Base-by-base conservation (phyloP, 2,113 vertebrate species). In the Propithecus coquereli region DNA sequence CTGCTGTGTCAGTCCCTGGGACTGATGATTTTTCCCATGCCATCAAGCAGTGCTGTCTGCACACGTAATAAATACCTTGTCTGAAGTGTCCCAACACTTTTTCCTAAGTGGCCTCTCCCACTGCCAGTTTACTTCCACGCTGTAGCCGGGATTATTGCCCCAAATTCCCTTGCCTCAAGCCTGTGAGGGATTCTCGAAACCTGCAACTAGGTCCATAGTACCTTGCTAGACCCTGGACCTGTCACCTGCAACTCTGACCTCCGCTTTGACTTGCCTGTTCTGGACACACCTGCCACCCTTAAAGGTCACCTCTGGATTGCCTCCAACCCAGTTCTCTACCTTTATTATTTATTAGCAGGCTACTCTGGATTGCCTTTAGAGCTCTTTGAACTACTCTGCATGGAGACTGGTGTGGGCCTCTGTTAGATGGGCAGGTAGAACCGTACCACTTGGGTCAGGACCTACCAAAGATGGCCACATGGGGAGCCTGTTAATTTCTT, bases 31-130 rank as follows among this genome's bases (percentile, higher is more conserved):
- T 10, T 37, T 14, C 32, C 59, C 34, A 3, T 13, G 52, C 63
- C 18, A 1, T 13, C 0, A 27, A 1, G 16, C 16, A 2, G 20
- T 52, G 30, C 25, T 3, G 3, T 32, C 11, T 23, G 71, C 8
- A 47, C 6, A 6, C 6, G 18, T 61, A 5, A 32, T 45, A 68
- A 47, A 37, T 16, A 14, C 40, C 30, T 68, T 16, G 45, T 37
- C 7, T 30, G 92, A 23, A 20, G 14, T 30, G 5, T 52, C 32
- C 11, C 20, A n/a, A 23, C 6, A 6, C 18, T 89, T 45, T 37
- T 52, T 52, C 34, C 66, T 6, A 43, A 14, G 65, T 45, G 45
- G 18, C 9, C 25, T 66, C 52, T 1, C 20, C 25, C 45, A 5
- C 32, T 27, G 79, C 40, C 14, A 8, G 3, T 80, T 86, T 14